Conservation (phyloP, 2,888 invertebrate species). For the Tuberolachnus salignus region DNA sequence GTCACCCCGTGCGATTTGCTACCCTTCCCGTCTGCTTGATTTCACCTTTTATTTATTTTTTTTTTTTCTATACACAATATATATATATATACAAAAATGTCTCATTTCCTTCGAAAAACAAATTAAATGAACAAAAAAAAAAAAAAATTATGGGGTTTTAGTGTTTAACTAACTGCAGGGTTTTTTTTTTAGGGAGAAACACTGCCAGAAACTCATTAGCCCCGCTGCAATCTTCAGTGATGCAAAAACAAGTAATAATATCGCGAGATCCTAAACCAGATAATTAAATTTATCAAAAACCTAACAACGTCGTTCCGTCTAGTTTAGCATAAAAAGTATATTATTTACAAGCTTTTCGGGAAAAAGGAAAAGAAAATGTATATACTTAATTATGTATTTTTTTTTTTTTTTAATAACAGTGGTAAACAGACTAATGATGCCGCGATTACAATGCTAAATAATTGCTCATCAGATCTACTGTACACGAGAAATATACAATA, state of each 20-base stretch:
- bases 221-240: not conserved
- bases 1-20: not conserved
- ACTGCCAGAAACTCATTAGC: slow-evolving; percentile 39
- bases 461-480: not conserved
- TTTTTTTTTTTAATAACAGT: not conserved
- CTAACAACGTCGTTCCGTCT: not conserved
- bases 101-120: slow-evolving; percentile 40
- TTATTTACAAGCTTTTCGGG: not conserved
- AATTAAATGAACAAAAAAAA: slow-evolving; percentile 35
- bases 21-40: not conserved
- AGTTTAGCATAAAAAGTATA: not conserved
- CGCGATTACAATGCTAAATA: not conserved
- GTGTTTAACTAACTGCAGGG: slow-evolving; percentile 16
- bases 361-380: not conserved
- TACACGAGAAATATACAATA: too few species aligned
- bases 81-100: slow-evolving; percentile 26
- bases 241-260: slow-evolving; percentile 23
- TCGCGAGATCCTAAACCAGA: slow-evolving; percentile 19
- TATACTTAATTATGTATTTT: not conserved
- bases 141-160: slow-evolving; percentile 32
- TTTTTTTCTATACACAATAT: not conserved
- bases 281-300: slow-evolving; percentile 36
- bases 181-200: slow-evolving; percentile 16
- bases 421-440: not conserved
- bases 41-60: slow-evolving; percentile 16